Evolutionary conservation across 2,113 vertebrate species (phyloP).

Genomic region (Perccottus glenii): DNA sequence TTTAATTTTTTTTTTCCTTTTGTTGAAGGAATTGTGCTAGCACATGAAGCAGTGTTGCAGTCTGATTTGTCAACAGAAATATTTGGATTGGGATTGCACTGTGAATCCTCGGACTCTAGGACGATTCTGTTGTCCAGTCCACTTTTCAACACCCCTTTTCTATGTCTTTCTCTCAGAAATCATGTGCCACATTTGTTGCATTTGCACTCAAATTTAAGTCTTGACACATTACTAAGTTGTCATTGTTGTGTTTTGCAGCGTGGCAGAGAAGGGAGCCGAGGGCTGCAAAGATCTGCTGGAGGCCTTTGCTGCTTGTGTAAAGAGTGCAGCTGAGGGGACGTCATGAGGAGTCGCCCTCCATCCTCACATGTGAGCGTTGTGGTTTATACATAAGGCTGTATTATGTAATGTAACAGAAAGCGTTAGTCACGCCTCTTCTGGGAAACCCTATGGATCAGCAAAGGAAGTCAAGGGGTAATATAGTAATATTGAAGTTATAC

Average conservation of each 20-base stretch:
- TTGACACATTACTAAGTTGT: background rate
- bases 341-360: slow-evolving; percentile 68
- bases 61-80: slow-evolving; percentile 30
- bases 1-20: no score
- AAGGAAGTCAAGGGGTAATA: no score
- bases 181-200: background rate
- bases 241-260: slow-evolving; percentile 48
- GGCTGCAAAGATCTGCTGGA: slow-evolving; percentile 81
- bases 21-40: no score
- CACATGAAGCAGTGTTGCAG: no score
- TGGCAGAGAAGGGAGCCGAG: slow-evolving; percentile 76
- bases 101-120: background rate
- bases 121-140: no score
- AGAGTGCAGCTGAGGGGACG: slow-evolving; percentile 69
- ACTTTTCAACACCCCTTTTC: background rate
- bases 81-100: background rate
- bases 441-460: no score
- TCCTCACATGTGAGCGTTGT: slow-evolving; percentile 63
- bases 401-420: no score
- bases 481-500: no score
- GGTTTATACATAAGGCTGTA: no score
- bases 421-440: no score
- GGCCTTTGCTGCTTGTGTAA: slow-evolving; percentile 80
- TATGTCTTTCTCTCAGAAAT: background rate
- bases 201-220: background rate